Base-by-base conservation (phyloP, 1,140 invertebrate genomes). In the Harpegnathos saltator region DNA sequence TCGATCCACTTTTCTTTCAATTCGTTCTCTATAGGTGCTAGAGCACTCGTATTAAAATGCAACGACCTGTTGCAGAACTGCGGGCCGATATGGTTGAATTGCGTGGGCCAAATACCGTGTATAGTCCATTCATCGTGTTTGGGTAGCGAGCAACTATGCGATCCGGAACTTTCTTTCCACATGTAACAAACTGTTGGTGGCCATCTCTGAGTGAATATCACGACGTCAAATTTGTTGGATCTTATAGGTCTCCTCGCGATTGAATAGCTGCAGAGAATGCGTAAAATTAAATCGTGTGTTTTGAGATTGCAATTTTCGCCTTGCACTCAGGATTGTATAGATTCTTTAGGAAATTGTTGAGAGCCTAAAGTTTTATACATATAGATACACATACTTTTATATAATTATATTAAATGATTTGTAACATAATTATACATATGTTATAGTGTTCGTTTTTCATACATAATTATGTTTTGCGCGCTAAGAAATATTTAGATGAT, bases 121-220 rank as follows among this genome's bases (percentile, higher is more conserved):
- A 98, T 96, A 1, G 96, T 96, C 97, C 97, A 98, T 63, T 96
- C 95, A 14, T 95, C 92, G 50, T 95, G 93, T 0, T 90, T 90
- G 11, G 97, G 97, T 78, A 97, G 92, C 1, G 91, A 90, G 88
- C 97, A 98, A 14, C 93, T 94, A 86, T 97, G 95, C 0, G 91
- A 92, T 0, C 93, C 89, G 44, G 95, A 94, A 62, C 91, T 91
- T 72, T 96, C 94, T 83, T 96, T 95, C 96, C 97, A 97, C 75
- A 95, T 93, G 61, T 95, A 95, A 90, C 97, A 98, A 12, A 96
- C 96, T 0, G 97, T 97, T 33, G 95, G 94, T 0, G 97, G 97
- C 97, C 97, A 98, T 85, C 96, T 95, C 92, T 98, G 97, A 1
- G 97, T 97, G 89, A 97, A 98, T 69, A 98, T 96, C 17, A 98